A percentile compares a stretch with the other conserved stretches of the same genome.
phyloP scores from a whole-genome alignment of 1,140 invertebrate species.

The Dendrolimus punctatus region DNA sequence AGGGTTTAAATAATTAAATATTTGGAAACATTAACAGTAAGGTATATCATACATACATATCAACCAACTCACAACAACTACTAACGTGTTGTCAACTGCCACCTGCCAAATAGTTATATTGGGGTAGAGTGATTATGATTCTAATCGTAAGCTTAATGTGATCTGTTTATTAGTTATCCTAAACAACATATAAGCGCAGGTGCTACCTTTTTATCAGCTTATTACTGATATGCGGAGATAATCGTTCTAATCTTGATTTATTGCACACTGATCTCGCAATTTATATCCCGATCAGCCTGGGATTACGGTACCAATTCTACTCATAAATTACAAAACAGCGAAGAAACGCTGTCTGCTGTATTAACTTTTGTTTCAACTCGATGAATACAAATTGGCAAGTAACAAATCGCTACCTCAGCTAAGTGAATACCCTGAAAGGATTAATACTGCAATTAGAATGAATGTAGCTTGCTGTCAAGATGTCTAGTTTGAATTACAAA shows the following conservation, averaged over 20 bases:
- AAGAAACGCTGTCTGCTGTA: background rate
- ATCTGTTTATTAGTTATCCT: no score
- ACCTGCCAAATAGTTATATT: no score
- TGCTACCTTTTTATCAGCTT: slow-evolving; percentile 17
- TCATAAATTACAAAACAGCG: slow-evolving; percentile 10
- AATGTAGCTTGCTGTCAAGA: slow-evolving; percentile 2
- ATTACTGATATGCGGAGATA: slow-evolving; percentile 12
- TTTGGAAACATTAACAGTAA: no score
- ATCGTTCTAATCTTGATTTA: slow-evolving; percentile 18
- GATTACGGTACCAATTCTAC: slow-evolving; percentile 13
- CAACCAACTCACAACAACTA: no score
- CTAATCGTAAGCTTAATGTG: no score
- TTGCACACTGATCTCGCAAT: slow-evolving; percentile 15
- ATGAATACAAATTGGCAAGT: slow-evolving; percentile 10
- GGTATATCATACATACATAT: no score
- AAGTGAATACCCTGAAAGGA: slow-evolving; percentile 7
- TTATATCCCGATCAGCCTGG: slow-evolving; percentile 13
- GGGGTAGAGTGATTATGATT: no score
- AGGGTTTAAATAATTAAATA: no score
- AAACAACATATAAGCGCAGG: background rate
- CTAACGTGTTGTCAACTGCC: no score
- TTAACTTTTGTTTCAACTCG: background rate
- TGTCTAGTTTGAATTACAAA: slow-evolving; percentile 26
- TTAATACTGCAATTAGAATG: slow-evolving; percentile 8
- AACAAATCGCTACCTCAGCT: slow-evolving; percentile 3